phyloP scores from a whole-genome alignment of 2,113 vertebrate species.

The Poeciliopsis retropinna region DNA sequence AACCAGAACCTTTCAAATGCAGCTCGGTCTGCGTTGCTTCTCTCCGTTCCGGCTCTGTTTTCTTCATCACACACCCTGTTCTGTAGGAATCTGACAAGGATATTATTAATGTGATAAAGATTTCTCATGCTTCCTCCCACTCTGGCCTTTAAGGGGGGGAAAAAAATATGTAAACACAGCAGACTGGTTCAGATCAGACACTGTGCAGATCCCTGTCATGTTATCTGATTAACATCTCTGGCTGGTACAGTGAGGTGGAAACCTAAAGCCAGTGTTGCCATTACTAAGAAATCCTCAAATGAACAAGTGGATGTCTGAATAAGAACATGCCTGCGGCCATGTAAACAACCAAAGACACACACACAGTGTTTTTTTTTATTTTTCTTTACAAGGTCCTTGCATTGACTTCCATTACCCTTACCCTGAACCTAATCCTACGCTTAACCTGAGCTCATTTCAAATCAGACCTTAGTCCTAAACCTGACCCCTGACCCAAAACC shows the following conservation, averaged over 20 bases:
- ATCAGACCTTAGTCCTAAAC: too few species aligned
- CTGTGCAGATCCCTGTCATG: constrained; percentile 60
- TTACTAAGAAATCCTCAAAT: constrained; percentile 49
- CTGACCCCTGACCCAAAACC: too few species aligned
- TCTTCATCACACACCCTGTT: constrained; percentile 46
- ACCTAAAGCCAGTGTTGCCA: constrained; percentile 51
- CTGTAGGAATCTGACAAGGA: constrained; percentile 45
- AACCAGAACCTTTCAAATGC: constrained; percentile 17
- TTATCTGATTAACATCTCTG: constrained; percentile 69
- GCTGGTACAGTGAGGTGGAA: constrained; percentile 42
- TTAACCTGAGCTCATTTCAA: too few species aligned
- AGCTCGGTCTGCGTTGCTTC: neutral
- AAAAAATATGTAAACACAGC: constrained; percentile 56
- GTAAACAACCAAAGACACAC: constrained; percentile 27
- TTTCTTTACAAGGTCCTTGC: too few species aligned
- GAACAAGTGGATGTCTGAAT: constrained; percentile 28
- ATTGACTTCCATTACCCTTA: too few species aligned
- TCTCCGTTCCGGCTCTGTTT: constrained; percentile 57
- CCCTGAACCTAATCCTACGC: too few species aligned
- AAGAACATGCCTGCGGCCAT: constrained; percentile 13
- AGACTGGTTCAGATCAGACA: constrained; percentile 62
- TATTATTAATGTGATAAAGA: constrained; percentile 73
- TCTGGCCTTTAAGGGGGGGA: constrained; percentile 57
- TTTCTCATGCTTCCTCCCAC: constrained; percentile 54
- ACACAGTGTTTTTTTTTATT: neutral